A percentile compares a stretch with the other conserved stretches of the same genome.
These are phyloP conservation scores for Bos indicus DNA, from an alignment of 2,113 vertebrate genomes.

Conservation along the genomic window DNA sequence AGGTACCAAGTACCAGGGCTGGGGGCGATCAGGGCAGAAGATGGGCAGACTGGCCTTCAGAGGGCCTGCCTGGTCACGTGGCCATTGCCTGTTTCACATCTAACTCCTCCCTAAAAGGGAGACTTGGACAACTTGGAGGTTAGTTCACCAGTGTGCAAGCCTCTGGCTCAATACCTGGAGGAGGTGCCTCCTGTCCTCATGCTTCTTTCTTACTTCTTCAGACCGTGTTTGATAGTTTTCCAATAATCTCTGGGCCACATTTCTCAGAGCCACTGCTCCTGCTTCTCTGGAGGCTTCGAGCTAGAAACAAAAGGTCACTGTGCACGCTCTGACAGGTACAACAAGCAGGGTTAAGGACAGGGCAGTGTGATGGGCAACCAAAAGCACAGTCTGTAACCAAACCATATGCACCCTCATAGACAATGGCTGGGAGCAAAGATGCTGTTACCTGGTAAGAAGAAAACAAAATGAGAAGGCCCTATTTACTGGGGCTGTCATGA, in stretches of 20 bases:
- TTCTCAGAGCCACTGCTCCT: constrained; percentile 69
- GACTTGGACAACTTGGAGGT: fast-evolving
- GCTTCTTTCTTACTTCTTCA: constrained; percentile 60
- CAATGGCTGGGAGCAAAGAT: background rate
- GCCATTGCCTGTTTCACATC: background rate
- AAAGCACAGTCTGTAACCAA: background rate
- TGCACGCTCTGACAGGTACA: background rate
- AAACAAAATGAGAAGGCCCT: background rate
- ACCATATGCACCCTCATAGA: background rate
- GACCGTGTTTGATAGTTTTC: constrained; percentile 66
- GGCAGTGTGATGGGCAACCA: background rate
- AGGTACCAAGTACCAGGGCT: fast-evolving
- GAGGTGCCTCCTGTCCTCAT: constrained; percentile 26
- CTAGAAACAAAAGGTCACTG: constrained; percentile 43
- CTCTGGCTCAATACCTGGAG: constrained; percentile 68
- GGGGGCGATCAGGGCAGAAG: background rate
- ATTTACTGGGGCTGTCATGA: fast-evolving
- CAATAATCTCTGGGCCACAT: constrained; percentile 66
- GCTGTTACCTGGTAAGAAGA: background rate
- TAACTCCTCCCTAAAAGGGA: background rate
- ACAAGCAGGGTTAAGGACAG: background rate
- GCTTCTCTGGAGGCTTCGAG: constrained; percentile 80
- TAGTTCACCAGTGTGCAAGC: fast-evolving
- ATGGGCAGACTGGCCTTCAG: background rate
- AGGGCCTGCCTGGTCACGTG: fast-evolving